Base-by-base conservation (phyloP, 2,113 vertebrate species). In the Leucosticte australis region DNA sequence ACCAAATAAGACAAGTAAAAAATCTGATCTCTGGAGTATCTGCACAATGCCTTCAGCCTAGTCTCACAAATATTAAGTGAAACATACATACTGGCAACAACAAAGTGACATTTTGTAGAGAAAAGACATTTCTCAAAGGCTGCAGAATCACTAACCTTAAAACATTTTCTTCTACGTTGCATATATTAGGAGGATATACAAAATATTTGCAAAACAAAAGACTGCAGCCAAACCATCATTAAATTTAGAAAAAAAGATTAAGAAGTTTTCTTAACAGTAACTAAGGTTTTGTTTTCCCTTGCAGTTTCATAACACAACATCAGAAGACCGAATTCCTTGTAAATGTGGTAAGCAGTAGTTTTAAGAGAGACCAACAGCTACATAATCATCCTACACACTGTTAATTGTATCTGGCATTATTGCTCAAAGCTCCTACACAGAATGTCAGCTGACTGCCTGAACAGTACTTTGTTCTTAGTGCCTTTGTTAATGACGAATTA, bases 311-410 rank as follows among this genome's bases (percentile, higher is more conserved):
- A 97, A 89, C 80, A 50, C 23, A 60, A 79, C 39, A 63, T 94
- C 88, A 89, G 95, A 96, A 97, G 94, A 87, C 88, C 81, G 88
- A 96, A 97, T 97, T 98, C 96, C 83, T 97, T 91, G 44, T 47
- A 77, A 73, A 84, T 56, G 93, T 83, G 90, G 87, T 75, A 96
- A 95, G 93, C 90, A 83, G 86, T 82, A 89, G 83, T 95, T 64
- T 97, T 94, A 89, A 95, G 87, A 65, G 84, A 91, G 89, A 93
- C 95, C 92, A 96, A 91, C 85, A 55, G 92, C 92, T 83, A 96
- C 94, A 97, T 90, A 97, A 97, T 97, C 97, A 97, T 97, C 97
- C 97, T 97, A 97, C 94, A 97, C 91, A 91, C 95, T 96, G 95
- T 97, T 97, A 97, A 97, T 96, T 97, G 94, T 86, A 93, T 96